Evolutionary conservation across 2,113 vertebrate genomes (phyloP).

Genomic region (zebrafish (Danio rerio)): DNA sequence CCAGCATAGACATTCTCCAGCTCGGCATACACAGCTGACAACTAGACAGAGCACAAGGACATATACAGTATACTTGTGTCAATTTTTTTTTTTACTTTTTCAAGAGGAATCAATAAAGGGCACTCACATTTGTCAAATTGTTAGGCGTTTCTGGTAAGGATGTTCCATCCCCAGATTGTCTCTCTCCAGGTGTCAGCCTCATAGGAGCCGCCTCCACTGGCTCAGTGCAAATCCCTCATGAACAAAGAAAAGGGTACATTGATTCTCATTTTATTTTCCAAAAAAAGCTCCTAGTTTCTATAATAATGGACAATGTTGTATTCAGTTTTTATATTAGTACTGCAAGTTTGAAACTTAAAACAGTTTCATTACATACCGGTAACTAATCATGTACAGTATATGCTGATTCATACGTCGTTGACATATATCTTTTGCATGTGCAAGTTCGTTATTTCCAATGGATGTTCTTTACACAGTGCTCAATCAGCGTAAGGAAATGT

Average conservation of each 20-base stretch:
- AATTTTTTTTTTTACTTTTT: no score
- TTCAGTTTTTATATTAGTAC: neutral
- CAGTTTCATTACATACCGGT: no score
- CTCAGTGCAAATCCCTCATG: conserved; percentile 77
- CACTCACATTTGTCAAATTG: conserved; percentile 80
- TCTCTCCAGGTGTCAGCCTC: conserved; percentile 89
- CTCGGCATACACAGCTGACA: conserved; percentile 93
- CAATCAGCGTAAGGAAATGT: no score
- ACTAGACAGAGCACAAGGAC: conserved; percentile 71
- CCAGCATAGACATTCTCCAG: conserved; percentile 88
- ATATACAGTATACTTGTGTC: neutral
- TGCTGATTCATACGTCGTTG: no score
- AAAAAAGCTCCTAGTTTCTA: neutral
- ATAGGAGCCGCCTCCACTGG: conserved; percentile 79
- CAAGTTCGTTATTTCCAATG: no score
- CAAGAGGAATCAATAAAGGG: conserved; percentile 36
- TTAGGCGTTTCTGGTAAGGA: conserved; percentile 94
- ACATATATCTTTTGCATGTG: no score
- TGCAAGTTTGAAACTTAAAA: neutral
- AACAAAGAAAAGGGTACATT: neutral
- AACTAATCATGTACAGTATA: no score
- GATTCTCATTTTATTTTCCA: neutral
- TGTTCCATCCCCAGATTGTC: conserved; percentile 94
- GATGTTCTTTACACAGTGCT: no score
- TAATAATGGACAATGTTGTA: neutral